phyloP scores from a whole-genome alignment of 2,797 vertebrate species.

The Micromesistius poutassou region DNA sequence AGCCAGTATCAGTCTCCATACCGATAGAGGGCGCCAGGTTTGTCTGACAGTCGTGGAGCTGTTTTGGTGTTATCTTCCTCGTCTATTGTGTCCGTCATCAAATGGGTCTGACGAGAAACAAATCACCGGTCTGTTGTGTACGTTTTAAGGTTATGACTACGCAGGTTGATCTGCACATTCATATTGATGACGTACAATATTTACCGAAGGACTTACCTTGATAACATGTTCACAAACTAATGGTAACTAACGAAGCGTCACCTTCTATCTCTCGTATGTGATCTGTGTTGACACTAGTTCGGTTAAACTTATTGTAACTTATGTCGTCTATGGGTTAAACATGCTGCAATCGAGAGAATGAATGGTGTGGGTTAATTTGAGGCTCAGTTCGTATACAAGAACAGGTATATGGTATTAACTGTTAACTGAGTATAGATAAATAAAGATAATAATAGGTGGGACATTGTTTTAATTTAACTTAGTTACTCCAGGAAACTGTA shows the following conservation, averaged over 20 bases:
- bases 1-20: conserved; percentile 16
- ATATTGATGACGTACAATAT: too few species aligned
- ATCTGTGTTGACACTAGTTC: neutral
- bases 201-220: neutral
- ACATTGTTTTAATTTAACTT: neutral
- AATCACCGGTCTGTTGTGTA: neutral
- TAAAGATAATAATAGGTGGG: neutral
- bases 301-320: neutral
- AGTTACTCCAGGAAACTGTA: neutral
- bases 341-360: too few species aligned
- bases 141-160: neutral
- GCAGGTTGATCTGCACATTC: too few species aligned
- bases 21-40: conserved; percentile 23
- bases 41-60: neutral
- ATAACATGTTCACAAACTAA: neutral
- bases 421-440: neutral
- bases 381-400: neutral
- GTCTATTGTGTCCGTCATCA: neutral
- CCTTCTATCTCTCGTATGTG: neutral
- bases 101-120: conserved; percentile 4
- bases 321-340: neutral
- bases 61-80: neutral
- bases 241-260: neutral
- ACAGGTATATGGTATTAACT: neutral
- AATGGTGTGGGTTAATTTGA: neutral